Evolutionary conservation across 92 coral and sea anemone genomes (phyloP).

Genomic region (Nematostella vectensis): DNA sequence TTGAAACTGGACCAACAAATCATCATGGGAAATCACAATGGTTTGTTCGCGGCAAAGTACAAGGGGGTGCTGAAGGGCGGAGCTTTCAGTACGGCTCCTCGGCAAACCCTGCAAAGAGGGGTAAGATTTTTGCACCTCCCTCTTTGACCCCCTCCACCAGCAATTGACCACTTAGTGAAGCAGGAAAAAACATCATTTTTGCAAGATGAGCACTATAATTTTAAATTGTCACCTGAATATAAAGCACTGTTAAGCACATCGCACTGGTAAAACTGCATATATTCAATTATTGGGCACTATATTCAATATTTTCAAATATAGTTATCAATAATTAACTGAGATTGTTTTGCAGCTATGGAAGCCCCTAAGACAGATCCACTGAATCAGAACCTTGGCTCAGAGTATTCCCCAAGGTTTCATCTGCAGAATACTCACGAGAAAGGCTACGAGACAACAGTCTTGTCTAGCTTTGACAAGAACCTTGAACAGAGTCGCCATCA

Average conservation of each 20-base stretch:
- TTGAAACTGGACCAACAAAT: conserved; percentile 21
- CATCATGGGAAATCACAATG: conserved; percentile 77
- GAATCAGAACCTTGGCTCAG: conserved; percentile 24
- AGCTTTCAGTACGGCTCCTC: conserved; percentile 51
- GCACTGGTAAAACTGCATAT: too few species aligned
- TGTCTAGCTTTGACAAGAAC: conserved; percentile 27
- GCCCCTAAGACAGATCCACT: conserved; percentile 59
- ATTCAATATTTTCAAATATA: too few species aligned
- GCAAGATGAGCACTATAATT: too few species aligned
- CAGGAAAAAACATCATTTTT: too few species aligned
- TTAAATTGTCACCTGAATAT: too few species aligned
- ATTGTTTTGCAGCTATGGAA: conserved; percentile 63
- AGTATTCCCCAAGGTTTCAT: conserved; percentile 33
- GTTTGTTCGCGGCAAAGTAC: conserved; percentile 61
- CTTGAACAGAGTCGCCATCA: conserved; percentile 27
- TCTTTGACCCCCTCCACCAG: too few species aligned
- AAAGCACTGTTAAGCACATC: too few species aligned
- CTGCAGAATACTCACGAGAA: conserved; percentile 53
- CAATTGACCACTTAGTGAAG: too few species aligned
- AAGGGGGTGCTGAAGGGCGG: conserved; percentile 37
- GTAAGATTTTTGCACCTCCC: too few species aligned
- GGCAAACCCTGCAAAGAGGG: conserved; percentile 2
- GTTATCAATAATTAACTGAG: too few species aligned
- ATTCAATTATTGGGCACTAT: too few species aligned
- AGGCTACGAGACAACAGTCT: conserved; percentile 51